These are phyloP conservation scores for Sebastes reedi DNA, from an alignment of 2,797 vertebrate species.

Conservation along the genomic window DNA sequence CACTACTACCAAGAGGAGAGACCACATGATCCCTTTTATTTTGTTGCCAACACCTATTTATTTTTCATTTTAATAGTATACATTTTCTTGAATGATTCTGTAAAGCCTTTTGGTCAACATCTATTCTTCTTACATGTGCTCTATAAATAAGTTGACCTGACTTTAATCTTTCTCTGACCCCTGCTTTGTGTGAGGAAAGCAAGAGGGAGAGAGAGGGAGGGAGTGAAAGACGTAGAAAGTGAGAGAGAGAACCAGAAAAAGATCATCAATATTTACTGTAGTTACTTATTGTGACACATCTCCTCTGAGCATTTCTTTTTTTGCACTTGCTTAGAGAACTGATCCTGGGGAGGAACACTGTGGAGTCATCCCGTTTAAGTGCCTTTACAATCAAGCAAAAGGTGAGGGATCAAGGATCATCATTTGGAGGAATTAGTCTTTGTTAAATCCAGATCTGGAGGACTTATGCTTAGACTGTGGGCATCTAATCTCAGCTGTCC, in stretches of 20 bases:
- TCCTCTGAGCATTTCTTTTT: not conserved
- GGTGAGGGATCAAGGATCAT: slow-evolving; percentile 63
- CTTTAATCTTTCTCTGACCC: slow-evolving; percentile 10
- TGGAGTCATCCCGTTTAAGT: slow-evolving; percentile 14
- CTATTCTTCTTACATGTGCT: not conserved
- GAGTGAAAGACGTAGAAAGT: not conserved
- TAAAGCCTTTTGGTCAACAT: not conserved
- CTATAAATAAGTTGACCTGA: not conserved
- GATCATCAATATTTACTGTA: not conserved
- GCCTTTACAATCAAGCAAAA: slow-evolving; percentile 65
- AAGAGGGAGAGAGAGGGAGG: not conserved
- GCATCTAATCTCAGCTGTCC: slow-evolving; percentile 57
- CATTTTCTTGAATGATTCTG: not conserved
- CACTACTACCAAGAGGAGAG: not conserved
- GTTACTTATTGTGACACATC: not conserved
- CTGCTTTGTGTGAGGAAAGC: not conserved
- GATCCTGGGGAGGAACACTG: slow-evolving; percentile 1
- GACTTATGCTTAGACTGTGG: slow-evolving; percentile 70
- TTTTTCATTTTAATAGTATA: not conserved
- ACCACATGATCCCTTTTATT: not conserved
- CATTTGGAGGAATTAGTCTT: slow-evolving; percentile 72
- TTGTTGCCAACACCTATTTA: not conserved
- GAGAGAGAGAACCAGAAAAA: not conserved
- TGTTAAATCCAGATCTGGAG: slow-evolving; percentile 71
- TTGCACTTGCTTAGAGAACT: not conserved